phyloP scores from a whole-genome alignment of 1,140 invertebrate species.

The Platyscapa corneri region DNA sequence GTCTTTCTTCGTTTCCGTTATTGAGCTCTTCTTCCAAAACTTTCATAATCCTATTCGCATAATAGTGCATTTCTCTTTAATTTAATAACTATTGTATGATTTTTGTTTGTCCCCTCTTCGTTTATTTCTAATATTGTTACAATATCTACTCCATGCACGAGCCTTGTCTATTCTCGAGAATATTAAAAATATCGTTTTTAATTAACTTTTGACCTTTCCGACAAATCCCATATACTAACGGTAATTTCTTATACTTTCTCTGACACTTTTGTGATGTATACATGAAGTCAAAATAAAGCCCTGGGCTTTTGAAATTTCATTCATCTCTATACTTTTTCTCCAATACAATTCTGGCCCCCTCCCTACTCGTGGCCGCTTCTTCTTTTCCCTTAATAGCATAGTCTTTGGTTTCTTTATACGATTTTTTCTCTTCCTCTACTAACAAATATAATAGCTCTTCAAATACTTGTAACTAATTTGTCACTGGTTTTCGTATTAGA shows the following conservation, averaged over 20 bases:
- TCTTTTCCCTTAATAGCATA: background rate
- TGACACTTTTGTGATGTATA: background rate
- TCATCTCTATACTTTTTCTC: background rate
- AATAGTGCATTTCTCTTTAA: background rate
- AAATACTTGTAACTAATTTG: background rate
- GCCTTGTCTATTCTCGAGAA: background rate
- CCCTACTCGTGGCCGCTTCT: too few species aligned
- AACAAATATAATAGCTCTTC: background rate
- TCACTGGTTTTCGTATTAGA: background rate
- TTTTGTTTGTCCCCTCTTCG: background rate
- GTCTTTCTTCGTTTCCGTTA: background rate
- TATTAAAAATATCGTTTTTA: constrained; percentile 6
- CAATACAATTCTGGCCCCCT: background rate
- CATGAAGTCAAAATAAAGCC: background rate
- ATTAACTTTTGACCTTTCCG: background rate
- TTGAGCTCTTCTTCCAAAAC: background rate
- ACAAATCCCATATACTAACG: background rate
- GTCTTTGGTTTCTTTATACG: background rate
- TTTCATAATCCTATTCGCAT: background rate
- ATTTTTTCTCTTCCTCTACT: background rate
- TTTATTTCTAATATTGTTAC: background rate
- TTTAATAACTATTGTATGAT: background rate
- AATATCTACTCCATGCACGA: background rate
- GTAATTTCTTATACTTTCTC: background rate
- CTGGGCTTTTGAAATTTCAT: background rate